These are phyloP conservation scores for Corydoras sp. DNA, from an alignment of 2,113 vertebrate species.

Conservation along the genomic window DNA sequence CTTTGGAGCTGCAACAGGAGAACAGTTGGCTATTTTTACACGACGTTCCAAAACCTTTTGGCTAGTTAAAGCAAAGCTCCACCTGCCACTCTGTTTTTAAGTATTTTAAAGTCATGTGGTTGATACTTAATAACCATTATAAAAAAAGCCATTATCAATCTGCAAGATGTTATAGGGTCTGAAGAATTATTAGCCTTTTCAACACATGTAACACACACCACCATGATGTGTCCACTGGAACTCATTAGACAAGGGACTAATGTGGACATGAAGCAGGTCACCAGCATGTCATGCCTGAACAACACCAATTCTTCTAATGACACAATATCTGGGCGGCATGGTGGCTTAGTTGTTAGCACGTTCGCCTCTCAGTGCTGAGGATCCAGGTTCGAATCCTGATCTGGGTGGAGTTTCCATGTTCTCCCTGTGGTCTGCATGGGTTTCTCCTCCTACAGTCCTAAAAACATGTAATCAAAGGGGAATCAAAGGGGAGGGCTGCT, in stretches of 20 bases:
- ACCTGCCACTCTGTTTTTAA: conserved; percentile 6
- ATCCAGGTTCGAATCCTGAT: too few species aligned
- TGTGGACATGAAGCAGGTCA: conserved; percentile 26
- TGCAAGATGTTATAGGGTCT: conserved; percentile 1
- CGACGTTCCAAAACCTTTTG: not conserved
- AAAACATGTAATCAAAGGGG: too few species aligned
- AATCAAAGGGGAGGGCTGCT: too few species aligned
- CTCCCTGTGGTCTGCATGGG: too few species aligned
- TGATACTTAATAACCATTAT: not conserved
- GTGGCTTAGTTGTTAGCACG: too few species aligned
- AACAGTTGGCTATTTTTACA: not conserved
- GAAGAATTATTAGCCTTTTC: conserved; percentile 6
- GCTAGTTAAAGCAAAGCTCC: not conserved
- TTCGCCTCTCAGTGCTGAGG: too few species aligned
- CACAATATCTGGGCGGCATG: too few species aligned
- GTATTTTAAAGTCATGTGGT: not conserved
- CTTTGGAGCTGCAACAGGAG: not conserved
- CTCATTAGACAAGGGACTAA: conserved; percentile 38
- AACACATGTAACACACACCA: conserved; percentile 12
- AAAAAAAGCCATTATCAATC: not conserved
- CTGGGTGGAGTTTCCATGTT: too few species aligned
- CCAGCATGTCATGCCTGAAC: too few species aligned
- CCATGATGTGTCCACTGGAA: conserved; percentile 21
- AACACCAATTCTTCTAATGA: too few species aligned
- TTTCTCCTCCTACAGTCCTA: too few species aligned